These are phyloP conservation scores for Cataglyphis altisquamis DNA, from an alignment of 2,888 invertebrate species.

Conservation along the genomic window DNA sequence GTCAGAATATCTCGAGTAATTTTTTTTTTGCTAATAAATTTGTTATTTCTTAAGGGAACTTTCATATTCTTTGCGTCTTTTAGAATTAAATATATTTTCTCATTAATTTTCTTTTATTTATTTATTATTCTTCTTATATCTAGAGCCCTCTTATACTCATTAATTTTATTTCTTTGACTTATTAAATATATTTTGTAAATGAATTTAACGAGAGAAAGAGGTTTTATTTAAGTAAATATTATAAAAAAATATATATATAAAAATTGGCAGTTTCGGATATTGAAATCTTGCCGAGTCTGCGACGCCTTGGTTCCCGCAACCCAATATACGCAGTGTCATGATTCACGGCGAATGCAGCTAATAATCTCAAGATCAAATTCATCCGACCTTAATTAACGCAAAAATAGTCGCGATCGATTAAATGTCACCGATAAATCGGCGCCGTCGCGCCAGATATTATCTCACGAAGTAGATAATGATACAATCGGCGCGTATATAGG, in stretches of 20 bases:
- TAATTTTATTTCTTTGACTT: too few relatives aligned
- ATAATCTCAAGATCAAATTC: not conserved
- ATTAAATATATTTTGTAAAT: not conserved
- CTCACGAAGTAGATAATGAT: not conserved
- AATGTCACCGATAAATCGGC: conserved; percentile 13
- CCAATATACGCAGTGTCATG: conserved; percentile 60
- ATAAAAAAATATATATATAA: not conserved
- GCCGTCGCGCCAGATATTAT: not conserved
- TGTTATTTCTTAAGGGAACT: not conserved
- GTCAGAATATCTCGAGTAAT: not conserved
- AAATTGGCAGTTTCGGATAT: not conserved
- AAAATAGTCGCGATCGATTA: conserved; percentile 20
- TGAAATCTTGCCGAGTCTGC: not conserved
- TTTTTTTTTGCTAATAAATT: not conserved
- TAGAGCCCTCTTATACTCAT: too few relatives aligned
- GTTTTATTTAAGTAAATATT: conserved; percentile 1
- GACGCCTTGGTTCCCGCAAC: conserved; percentile 75
- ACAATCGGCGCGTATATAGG: not conserved
- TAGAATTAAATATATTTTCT: not conserved
- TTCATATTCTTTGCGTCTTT: not conserved
- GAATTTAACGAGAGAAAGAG: not conserved
- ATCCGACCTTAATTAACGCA: conserved; percentile 4
- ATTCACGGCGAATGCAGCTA: conserved; percentile 9
- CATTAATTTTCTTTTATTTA: too few relatives aligned
- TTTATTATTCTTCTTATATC: too few relatives aligned